These are phyloP conservation scores for Xestia sexstrigata DNA, from an alignment of 2,888 invertebrate genomes.

Conservation along the genomic window DNA sequence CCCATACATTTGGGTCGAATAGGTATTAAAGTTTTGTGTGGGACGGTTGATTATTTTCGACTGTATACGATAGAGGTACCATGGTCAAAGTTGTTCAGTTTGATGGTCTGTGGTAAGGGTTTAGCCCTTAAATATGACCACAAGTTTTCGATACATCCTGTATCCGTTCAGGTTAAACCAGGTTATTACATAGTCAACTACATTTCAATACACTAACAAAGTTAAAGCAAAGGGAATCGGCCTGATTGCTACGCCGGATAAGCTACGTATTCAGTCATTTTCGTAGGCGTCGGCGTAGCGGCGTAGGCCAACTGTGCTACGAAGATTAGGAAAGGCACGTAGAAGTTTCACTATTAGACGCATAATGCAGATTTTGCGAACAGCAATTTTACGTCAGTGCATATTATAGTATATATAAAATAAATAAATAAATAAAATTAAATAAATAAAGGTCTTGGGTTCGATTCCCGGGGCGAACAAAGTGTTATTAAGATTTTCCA, in stretches of 20 bases:
- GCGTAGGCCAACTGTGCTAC: slow-evolving; percentile 43
- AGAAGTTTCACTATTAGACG: background rate
- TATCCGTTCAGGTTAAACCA: background rate
- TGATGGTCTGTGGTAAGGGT: background rate
- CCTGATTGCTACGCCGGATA: slow-evolving; percentile 18
- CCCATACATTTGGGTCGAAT: background rate
- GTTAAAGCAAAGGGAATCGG: background rate
- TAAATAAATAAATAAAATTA: too few relatives aligned
- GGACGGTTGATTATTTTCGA: background rate
- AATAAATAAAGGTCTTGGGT: too few relatives aligned
- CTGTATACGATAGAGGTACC: background rate
- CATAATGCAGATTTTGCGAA: background rate
- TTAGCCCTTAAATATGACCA: background rate
- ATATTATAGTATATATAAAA: background rate
- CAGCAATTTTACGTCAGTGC: background rate
- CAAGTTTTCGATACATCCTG: background rate
- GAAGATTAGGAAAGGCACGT: slow-evolving; percentile 6
- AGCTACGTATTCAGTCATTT: slow-evolving; percentile 14
- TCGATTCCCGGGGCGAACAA: too few relatives aligned
- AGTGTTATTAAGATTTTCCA: too few relatives aligned
- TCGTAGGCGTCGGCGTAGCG: slow-evolving; percentile 32
- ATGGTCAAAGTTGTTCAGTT: background rate
- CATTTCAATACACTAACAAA: slow-evolving; percentile 1
- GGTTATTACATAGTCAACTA: background rate
- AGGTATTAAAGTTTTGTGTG: background rate